A percentile compares a stretch with the other conserved stretches of the same genome.
Conservation (phyloP, 2,113 vertebrate species). For the Leuciscus idus region DNA sequence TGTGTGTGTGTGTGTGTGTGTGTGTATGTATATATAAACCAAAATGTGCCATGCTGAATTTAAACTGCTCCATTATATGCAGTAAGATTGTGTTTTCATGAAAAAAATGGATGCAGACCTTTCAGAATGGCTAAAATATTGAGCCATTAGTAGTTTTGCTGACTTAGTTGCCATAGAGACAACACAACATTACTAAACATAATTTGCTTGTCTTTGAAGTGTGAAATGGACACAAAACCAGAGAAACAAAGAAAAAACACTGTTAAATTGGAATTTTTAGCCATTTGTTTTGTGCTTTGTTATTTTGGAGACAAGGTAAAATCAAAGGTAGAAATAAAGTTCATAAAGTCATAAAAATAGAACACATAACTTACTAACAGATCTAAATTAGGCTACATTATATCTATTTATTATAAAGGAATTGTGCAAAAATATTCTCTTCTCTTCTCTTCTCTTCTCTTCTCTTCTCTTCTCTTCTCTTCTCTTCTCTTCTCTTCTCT, state of each 20-base stretch:
- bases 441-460: neutral
- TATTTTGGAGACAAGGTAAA: neutral
- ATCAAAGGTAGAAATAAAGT: neutral
- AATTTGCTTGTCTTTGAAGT: slow-evolving; percentile 2
- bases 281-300: neutral
- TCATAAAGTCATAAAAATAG: neutral
- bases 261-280: neutral
- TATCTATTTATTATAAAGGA: neutral
- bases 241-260: too few species aligned
- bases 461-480: neutral
- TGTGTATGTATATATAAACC: too few species aligned
- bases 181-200: neutral
- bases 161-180: slow-evolving; percentile 4
- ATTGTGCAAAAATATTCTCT: neutral
- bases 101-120: neutral
- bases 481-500: neutral
- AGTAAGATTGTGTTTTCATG: neutral
- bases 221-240: neutral
- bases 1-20: too few species aligned
- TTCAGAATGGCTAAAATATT: neutral
- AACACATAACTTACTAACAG: neutral
- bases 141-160: neutral
- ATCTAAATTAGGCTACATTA: neutral
- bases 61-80: neutral
- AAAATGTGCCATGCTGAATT: too few species aligned